Base-by-base conservation (phyloP, 2,113 vertebrate species). In the Triplophysa tibetana region DNA sequence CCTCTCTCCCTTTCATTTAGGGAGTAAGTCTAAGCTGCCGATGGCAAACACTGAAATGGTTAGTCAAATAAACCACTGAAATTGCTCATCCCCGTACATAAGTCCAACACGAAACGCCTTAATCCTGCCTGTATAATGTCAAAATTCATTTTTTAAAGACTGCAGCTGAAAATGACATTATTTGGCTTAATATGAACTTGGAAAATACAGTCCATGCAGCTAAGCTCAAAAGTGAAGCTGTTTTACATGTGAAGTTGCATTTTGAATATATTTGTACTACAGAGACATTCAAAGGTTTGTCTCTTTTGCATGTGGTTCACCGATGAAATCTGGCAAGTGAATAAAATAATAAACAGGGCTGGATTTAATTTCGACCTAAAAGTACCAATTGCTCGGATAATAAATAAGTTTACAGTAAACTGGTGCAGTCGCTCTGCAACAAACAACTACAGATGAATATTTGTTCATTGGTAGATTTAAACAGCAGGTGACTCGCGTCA, bases 371-470 rank as follows among this genome's bases (percentile, higher is more conserved):
- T 43, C 23, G 70, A 74, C 70, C 24, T 24, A 43, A 61, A 74
- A 41, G 56, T 56, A 43, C 33, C 56, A 2, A 29, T 29, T 38
- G 58, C 58, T 10, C 9, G 7, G 19, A 21, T 21, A 21, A 21
- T 8, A 58, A 58, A 58, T 58, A 58, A 1, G 9, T n/a, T 58
- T 61, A 43, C 70, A 43, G 54, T 61, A 74, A 74, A 26, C 61
- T 41, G 8, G 74, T 29, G 24, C 50, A 84, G 75, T 50, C 63
- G 52, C 82, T 89, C 73, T 83, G 87, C 86, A 85, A 87, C 89
- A 87, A 88, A 23, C 75, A 33, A 73, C 82, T 87, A 75, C 58
- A 54, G 83, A 74, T 88, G 82, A 77, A 82, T 82, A 83, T 77
- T 89, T 82, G 79, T 87, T 75, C 74, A 87, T 62, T 80, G 76